Evolutionary conservation across 2,113 vertebrate genomes (phyloP), one percentile per base, ranked within the genome.

Genomic region (Actenoides lindsayi): DNA sequence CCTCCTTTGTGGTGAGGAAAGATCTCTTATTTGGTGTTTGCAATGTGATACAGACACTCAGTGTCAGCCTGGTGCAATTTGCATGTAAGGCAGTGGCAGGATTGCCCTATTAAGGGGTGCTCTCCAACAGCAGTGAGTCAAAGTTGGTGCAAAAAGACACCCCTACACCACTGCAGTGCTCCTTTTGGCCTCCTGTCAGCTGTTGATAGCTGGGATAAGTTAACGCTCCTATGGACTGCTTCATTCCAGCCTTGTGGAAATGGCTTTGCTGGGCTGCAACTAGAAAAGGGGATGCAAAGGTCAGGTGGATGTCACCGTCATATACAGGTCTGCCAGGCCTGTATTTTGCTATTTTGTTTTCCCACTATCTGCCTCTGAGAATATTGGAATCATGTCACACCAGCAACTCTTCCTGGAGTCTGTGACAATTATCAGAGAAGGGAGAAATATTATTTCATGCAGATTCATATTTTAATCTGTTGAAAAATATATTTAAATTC

Each of bases 111-210:
- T 53, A 67, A 2, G 6, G 35, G 44, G 8, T 60, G 27, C 19
- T 18, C 48, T 64, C 18, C 48, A 19, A 18, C 44, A 91, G 16
- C 53, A 6, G 2, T 2, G 78, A 56, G 27, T 23, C 48, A 62
- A 50, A 39, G 39, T 0, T 0, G 27, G 35, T 4, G 13, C 16
- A n/a, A 11, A 48, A 60, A 10, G 23, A 27, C 20, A 50, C 3
- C 37, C 21, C 64, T 9, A 33, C 28, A 51, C n/a, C 54, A 50
- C 3, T 17, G 25, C 37, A 11, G n/a, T 9, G 51, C 27, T 89
- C 42, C 15, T 68, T 57, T 57, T 74, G 60, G 11, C 15, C 56
- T 75, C 28, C 31, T 21, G 15, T n/a, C 46, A 50, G 33, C 11
- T n/a, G 54, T 1, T 31, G 20, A 50, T 23, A 71, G 23, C 6